Conservation (phyloP, 1,140 invertebrate genomes). For the Apocrypta bakeri region DNA sequence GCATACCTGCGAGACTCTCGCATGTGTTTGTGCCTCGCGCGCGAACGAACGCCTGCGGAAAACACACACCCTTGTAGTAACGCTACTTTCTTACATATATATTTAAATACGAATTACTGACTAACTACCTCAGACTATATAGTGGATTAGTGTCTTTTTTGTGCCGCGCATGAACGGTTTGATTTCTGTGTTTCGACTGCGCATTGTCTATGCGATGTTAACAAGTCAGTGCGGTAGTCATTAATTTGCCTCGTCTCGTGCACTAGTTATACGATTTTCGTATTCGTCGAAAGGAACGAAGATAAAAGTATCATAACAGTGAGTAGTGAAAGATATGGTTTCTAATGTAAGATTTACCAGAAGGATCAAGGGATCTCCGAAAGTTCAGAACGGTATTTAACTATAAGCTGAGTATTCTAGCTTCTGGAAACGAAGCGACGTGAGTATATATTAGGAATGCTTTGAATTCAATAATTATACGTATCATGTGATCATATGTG, state of each 20-base stretch:
- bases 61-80: background rate
- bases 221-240: too few relatives aligned
- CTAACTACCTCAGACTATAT: too few relatives aligned
- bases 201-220: too few relatives aligned
- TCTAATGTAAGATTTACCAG: background rate
- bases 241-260: too few relatives aligned
- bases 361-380: background rate
- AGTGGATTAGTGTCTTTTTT: conserved; percentile 11
- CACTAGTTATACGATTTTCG: too few relatives aligned
- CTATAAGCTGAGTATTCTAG: background rate
- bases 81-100: too few relatives aligned
- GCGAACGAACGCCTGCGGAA: background rate
- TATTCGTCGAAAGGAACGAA: too few relatives aligned
- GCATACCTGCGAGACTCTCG: background rate
- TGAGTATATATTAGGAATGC: background rate
- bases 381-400: background rate
- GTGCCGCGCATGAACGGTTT: conserved; percentile 1
- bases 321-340: background rate
- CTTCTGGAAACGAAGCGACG: background rate
- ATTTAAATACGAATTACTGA: too few relatives aligned
- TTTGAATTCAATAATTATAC: too few relatives aligned
- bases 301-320: too few relatives aligned
- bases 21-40: background rate
- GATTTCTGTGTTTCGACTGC: too few relatives aligned
- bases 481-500: too few relatives aligned